Evolutionary conservation across 2,888 invertebrate species (phyloP), one percentile per base, ranked within the genome.

Genomic region (Automeris io): DNA sequence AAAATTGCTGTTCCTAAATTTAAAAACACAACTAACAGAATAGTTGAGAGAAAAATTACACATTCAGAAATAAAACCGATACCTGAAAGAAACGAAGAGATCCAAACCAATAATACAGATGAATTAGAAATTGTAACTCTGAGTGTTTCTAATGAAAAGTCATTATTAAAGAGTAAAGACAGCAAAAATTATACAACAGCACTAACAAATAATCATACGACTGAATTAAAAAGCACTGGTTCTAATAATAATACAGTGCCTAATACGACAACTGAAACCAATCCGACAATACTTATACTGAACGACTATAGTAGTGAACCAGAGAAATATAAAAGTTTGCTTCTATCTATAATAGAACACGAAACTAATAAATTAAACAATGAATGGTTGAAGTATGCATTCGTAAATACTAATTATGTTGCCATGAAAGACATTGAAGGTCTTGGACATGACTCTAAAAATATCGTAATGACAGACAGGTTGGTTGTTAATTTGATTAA

Each of bases 341-440:
- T 72, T 0, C 36, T 66, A 2, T 62, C 70, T 5, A 49, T 72
- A 35, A 57, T 71, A 12, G 58, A 64, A 42, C 67, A 51, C 42
- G 67, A 72, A 51, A 58, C 56, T 0, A 54, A 60, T 18, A 57
- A 45, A 23, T 18, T 63, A 0, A 58, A 54, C 25, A 40, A 44
- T 5, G 62, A 64, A 37, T 57, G 54, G 53, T 32, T 41, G 1
- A 49, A 29, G 18, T 39, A 54, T 23, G 51, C 47, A 3, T 31
- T 22, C 18, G 22, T 18, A 7, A 13, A 25, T 5, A 2, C 44
- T 44, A 1, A 32, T 12, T 6, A 25, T 12, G 8, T 16, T 11
- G 32, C n/a, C 8, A 37, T 23, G 1, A 24, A 35, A 18, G 18
- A 25, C 18, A 35, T 8, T n/a, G 32, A 11, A 13, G 4, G 9